These are phyloP conservation scores for Neogale vison DNA, from an alignment of 2,113 vertebrate species.

Conservation along the genomic window DNA sequence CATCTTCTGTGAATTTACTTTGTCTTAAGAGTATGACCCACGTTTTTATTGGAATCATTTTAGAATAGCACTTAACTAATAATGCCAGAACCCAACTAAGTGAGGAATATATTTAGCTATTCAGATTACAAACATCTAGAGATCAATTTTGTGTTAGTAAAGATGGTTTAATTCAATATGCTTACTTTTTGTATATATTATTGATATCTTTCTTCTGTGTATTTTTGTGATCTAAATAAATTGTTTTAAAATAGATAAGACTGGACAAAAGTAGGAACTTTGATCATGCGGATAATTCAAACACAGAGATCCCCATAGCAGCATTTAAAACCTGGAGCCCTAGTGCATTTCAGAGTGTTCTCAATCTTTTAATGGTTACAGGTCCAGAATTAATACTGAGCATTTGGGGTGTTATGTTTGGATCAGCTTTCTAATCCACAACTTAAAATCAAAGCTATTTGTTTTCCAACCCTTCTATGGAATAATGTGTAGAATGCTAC, in stretches of 20 bases:
- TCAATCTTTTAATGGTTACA: neutral
- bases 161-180: neutral
- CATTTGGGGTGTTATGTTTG: neutral
- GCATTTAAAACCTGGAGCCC: neutral
- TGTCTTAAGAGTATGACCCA: neutral
- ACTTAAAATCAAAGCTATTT: neutral
- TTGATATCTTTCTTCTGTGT: neutral
- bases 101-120: neutral
- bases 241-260: neutral
- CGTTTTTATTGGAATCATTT: neutral
- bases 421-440: neutral
- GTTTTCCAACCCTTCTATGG: neutral
- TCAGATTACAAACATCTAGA: neutral
- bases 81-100: neutral
- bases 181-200: neutral
- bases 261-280: neutral
- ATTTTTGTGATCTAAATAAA: neutral
- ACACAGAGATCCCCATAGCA: neutral
- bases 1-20: neutral
- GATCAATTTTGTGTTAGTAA: neutral
- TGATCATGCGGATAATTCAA: neutral
- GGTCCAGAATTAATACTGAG: neutral
- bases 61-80: neutral
- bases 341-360: neutral
- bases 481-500: neutral